A percentile compares a stretch with the other conserved stretches of the same genome.
phyloP scores from a whole-genome alignment of 1,140 invertebrate species.

The Zaprionus ghesquierei region DNA sequence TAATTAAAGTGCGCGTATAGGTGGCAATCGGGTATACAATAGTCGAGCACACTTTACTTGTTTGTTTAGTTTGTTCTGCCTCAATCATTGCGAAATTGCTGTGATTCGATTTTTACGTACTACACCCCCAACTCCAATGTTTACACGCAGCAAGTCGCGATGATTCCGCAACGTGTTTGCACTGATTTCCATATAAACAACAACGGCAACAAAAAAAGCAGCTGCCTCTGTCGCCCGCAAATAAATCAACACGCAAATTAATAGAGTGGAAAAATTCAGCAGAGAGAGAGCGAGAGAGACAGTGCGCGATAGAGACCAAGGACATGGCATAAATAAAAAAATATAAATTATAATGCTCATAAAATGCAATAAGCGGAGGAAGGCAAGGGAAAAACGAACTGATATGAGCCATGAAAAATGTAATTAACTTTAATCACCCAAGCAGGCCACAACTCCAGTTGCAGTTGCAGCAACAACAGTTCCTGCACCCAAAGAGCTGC shows the following conservation, averaged over 20 bases:
- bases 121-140: background rate
- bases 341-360: slow-evolving; percentile 32
- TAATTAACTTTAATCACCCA: slow-evolving; percentile 79
- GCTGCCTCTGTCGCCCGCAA: slow-evolving; percentile 31
- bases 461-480: slow-evolving; percentile 25
- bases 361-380: slow-evolving; percentile 19
- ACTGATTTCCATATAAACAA: slow-evolving; percentile 54
- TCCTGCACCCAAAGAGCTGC: background rate
- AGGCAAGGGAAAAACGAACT: slow-evolving; percentile 10
- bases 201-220: slow-evolving; percentile 3
- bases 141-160: background rate
- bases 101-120: slow-evolving; percentile 7
- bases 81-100: slow-evolving; percentile 12
- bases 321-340: slow-evolving; percentile 48
- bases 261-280: slow-evolving; percentile 76
- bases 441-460: slow-evolving; percentile 35
- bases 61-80: background rate
- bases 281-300: slow-evolving; percentile 31
- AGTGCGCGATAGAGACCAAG: slow-evolving; percentile 37
- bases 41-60: background rate
- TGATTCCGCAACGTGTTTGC: slow-evolving; percentile 14
- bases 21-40: background rate
- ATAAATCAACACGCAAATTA: slow-evolving; percentile 75
- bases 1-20: background rate
- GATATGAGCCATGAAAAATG: slow-evolving; percentile 75